A percentile compares a stretch with the other conserved stretches of the same genome.
Evolutionary conservation across 2,797 vertebrate genomes (phyloP).

Genomic region (Anguilla marmorata): DNA sequence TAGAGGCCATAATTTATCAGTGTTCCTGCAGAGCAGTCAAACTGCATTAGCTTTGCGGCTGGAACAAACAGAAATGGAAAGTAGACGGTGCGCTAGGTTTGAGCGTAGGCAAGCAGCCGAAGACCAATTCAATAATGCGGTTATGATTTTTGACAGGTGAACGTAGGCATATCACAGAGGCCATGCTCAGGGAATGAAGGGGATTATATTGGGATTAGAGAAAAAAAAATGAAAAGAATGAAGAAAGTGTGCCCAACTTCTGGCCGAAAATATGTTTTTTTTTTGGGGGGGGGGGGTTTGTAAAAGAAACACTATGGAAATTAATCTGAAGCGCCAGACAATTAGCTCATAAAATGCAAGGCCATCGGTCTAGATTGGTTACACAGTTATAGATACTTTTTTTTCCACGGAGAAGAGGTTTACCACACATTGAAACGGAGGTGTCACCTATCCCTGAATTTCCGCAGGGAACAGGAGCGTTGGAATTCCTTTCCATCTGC

Average conservation of each 20-base stretch:
- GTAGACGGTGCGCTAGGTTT: not conserved
- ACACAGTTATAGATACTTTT: not conserved
- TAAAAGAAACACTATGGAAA: not conserved
- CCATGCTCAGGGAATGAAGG: not conserved
- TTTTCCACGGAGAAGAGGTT: slow-evolving; percentile 64
- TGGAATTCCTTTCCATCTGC: slow-evolving; percentile 64
- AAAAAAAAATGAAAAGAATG: not conserved
- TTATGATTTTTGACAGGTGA: not conserved
- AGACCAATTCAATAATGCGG: not conserved
- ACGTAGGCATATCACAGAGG: not conserved
- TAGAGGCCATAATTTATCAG: not conserved
- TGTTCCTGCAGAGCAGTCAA: not conserved
- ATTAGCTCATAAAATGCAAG: not conserved
- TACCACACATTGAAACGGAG: slow-evolving; percentile 60
- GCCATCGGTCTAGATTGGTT: not conserved
- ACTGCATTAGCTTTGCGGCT: not conserved
- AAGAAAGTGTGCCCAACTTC: not conserved
- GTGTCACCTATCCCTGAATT: slow-evolving; percentile 68
- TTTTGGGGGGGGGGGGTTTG: not conserved
- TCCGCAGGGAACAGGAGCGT: slow-evolving; percentile 62
- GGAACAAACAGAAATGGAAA: not conserved
- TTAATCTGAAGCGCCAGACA: not conserved
- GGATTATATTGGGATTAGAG: not conserved
- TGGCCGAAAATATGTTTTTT: too few relatives aligned
- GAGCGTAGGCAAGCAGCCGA: not conserved